These are phyloP conservation scores for Athripsodes cinereus DNA, from an alignment of 2,888 invertebrate species.

Conservation along the genomic window DNA sequence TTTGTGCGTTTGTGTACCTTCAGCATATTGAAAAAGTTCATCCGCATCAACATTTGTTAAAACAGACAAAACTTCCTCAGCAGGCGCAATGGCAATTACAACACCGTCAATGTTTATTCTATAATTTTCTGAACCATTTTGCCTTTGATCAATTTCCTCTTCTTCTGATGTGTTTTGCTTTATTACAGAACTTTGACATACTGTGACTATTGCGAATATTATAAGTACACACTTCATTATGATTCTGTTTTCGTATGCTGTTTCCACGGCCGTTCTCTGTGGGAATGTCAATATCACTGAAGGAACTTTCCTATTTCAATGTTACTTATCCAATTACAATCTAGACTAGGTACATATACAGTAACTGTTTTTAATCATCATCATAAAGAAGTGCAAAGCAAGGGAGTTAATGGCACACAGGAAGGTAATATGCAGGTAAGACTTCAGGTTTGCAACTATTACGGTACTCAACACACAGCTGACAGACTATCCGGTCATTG, in stretches of 20 bases:
- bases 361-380: too few species aligned
- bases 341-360: too few species aligned
- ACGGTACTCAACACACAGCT: too few species aligned
- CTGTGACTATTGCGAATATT: conserved; percentile 21
- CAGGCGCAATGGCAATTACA: conserved; percentile 59
- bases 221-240: conserved; percentile 6
- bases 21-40: conserved; percentile 38
- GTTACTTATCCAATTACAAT: not conserved
- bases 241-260: not conserved
- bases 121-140: conserved; percentile 72
- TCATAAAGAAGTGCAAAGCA: too few species aligned
- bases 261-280: conserved; percentile 15
- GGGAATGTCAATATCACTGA: conserved; percentile 22
- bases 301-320: not conserved
- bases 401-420: too few species aligned
- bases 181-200: conserved; percentile 33
- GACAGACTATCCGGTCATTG: too few species aligned
- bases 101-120: conserved; percentile 63
- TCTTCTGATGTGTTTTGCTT: conserved; percentile 29
- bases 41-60: conserved; percentile 42
- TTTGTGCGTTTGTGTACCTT: conserved; percentile 23
- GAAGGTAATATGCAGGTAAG: too few species aligned
- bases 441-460: too few species aligned
- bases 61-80: conserved; percentile 53
- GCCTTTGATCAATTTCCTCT: conserved; percentile 63